These are phyloP conservation scores for Bostrychus sinensis DNA, from an alignment of 2,113 vertebrate genomes.

Conservation along the genomic window DNA sequence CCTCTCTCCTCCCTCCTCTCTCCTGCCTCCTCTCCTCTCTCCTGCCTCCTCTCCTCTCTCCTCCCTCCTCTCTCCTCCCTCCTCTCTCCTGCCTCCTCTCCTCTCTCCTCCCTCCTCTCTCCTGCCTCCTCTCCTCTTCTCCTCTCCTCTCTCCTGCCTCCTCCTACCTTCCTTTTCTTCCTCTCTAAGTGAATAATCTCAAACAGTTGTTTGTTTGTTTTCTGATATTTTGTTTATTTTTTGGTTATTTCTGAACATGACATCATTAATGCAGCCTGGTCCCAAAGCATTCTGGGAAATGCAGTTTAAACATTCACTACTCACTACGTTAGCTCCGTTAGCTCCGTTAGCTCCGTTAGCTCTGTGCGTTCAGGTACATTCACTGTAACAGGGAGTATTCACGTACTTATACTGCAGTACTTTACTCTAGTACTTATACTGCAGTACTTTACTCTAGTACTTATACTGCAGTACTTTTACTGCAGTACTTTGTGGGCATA, in stretches of 20 bases:
- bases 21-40: too few relatives aligned
- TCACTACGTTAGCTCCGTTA: too few relatives aligned
- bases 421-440: too few relatives aligned
- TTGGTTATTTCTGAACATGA: slow-evolving; percentile 10
- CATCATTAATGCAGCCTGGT: slow-evolving; percentile 2
- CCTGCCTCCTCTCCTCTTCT: too few relatives aligned
- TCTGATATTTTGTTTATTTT: not conserved
- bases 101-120: not conserved
- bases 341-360: not conserved
- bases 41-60: not conserved
- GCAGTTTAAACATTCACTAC: not conserved
- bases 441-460: too few relatives aligned
- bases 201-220: not conserved
- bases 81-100: not conserved
- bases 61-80: not conserved
- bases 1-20: not conserved
- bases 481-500: too few relatives aligned
- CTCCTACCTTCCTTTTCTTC: not conserved
- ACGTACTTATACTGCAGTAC: too few relatives aligned
- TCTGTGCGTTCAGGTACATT: not conserved
- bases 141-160: not conserved
- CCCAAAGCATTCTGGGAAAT: slow-evolving; percentile 10
- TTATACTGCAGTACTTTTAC: too few relatives aligned
- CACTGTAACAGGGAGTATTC: too few relatives aligned
- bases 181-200: not conserved